A percentile compares a stretch with the other conserved stretches of the same genome.
Evolutionary conservation across 2,797 vertebrate genomes (phyloP).

Genomic region (Tokudaia tokunoshimensis): DNA sequence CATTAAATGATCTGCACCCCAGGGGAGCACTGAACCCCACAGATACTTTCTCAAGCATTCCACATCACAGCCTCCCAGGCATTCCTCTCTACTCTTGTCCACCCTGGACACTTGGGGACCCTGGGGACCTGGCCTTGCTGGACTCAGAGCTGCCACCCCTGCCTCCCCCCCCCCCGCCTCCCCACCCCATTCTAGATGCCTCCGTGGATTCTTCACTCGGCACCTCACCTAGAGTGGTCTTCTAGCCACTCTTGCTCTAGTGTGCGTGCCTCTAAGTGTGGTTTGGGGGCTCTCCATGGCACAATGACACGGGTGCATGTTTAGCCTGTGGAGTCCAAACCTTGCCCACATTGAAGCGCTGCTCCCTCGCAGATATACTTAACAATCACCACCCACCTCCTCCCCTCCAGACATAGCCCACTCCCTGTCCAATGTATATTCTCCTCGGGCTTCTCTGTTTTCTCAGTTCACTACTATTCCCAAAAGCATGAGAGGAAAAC

Average conservation of each 20-base stretch:
- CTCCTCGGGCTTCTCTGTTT: not conserved
- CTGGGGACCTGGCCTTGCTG: not conserved
- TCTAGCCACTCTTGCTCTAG: not conserved
- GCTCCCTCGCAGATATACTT: not conserved
- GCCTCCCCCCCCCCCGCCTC: not conserved
- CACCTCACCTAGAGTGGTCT: not conserved
- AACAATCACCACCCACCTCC: not conserved
- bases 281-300: not conserved
- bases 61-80: constrained; percentile 35
- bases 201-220: not conserved
- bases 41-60: constrained; percentile 64
- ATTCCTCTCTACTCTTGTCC: not conserved
- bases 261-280: not conserved
- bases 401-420: not conserved
- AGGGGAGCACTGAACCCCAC: not conserved
- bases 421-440: not conserved
- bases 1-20: constrained; percentile 24
- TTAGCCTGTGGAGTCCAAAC: not conserved
- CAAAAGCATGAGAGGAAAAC: not conserved
- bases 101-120: not conserved
- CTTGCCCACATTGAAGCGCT: fast-evolving
- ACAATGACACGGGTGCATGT: not conserved
- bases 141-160: not conserved
- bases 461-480: not conserved
- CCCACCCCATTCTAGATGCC: not conserved